phyloP scores from a whole-genome alignment of 2,113 vertebrate species.

The Barbus barbus region DNA sequence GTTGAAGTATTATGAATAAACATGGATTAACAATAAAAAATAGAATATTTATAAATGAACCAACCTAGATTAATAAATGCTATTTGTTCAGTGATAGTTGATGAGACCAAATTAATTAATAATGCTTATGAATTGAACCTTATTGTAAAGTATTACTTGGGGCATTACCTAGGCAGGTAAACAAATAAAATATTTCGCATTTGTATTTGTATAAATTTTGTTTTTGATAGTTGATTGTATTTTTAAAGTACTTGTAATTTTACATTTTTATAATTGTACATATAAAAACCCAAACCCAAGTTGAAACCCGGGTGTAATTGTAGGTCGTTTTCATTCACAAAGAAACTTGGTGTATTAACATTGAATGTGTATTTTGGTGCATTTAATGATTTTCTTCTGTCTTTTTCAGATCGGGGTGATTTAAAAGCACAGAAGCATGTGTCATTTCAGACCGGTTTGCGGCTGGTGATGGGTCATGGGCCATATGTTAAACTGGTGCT shows the following conservation, averaged over 20 bases:
- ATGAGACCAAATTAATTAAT: neutral
- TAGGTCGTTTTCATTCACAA: neutral
- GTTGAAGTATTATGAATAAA: too few species aligned
- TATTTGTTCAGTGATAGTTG: neutral
- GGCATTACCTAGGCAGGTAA: neutral
- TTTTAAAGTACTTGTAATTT: neutral
- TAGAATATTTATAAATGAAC: too few species aligned
- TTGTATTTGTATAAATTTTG: neutral
- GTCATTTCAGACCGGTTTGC: conserved; percentile 83
- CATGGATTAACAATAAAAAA: too few species aligned
- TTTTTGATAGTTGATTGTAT: neutral
- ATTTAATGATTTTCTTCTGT: neutral
- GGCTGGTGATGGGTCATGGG: conserved; percentile 84
- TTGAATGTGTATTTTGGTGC: neutral
- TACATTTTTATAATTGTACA: neutral
- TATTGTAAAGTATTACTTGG: neutral
- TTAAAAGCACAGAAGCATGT: conserved; percentile 69
- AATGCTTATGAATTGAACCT: neutral
- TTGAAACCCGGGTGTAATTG: neutral
- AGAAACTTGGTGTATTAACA: neutral
- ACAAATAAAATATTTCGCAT: neutral
- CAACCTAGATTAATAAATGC: neutral
- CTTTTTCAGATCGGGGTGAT: conserved; percentile 67
- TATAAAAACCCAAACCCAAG: neutral
- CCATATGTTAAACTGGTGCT: conserved; percentile 89